Evolutionary conservation across 2,113 vertebrate species (phyloP).

Genomic region (Muntiacus reevesi): DNA sequence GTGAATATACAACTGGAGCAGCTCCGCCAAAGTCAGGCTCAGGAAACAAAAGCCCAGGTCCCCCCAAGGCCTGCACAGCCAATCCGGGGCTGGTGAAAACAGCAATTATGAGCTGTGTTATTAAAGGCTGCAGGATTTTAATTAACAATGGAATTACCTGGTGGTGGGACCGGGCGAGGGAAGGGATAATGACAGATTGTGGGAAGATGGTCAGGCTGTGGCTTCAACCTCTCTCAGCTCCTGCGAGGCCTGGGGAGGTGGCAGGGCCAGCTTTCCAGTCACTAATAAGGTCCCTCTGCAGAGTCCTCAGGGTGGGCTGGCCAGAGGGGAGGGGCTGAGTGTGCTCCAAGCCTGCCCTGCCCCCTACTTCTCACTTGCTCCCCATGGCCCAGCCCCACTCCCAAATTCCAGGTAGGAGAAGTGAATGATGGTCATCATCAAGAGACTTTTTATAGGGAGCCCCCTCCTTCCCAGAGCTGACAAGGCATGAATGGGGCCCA

Average conservation of each 20-base stretch:
- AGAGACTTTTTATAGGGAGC: neutral
- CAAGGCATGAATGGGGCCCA: no score
- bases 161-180: neutral
- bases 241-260: neutral
- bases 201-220: neutral
- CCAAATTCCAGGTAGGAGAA: neutral
- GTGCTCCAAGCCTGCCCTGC: neutral
- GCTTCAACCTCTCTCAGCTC: neutral
- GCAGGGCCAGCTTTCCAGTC: neutral
- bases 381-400: neutral
- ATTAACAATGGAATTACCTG: slow-evolving; percentile 48
- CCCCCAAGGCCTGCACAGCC: neutral
- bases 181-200: neutral
- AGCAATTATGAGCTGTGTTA: slow-evolving; percentile 24
- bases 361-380: neutral
- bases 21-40: neutral
- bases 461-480: neutral
- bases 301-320: neutral
- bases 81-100: neutral
- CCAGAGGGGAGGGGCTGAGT: rapidly evolving
- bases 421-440: neutral
- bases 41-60: neutral
- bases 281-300: neutral
- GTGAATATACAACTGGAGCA: neutral
- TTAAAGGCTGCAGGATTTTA: slow-evolving; percentile 52